Conservation (phyloP, 2,888 invertebrate species). For the Eumerus sabulonum region DNA sequence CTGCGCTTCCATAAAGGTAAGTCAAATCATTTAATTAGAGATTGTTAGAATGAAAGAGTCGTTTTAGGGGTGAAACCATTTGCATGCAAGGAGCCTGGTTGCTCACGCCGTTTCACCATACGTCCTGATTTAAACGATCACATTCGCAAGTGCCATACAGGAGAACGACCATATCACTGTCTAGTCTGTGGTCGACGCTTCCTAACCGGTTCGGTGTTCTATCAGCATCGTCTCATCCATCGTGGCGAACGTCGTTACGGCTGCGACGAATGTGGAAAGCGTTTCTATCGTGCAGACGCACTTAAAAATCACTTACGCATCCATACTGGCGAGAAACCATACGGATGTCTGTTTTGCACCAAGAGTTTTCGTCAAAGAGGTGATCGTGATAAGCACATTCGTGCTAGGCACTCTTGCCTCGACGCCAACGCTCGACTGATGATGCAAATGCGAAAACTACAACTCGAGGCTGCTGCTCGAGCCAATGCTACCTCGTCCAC, state of each 20-base stretch:
- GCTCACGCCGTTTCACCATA: slow-evolving; percentile 82
- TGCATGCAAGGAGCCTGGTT: slow-evolving; percentile 82
- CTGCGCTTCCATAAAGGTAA: slow-evolving; percentile 83
- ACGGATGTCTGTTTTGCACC: slow-evolving; percentile 80
- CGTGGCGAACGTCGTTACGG: slow-evolving; percentile 83
- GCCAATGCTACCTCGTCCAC: slow-evolving; percentile 24
- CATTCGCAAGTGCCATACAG: slow-evolving; percentile 83
- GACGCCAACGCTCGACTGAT: slow-evolving; percentile 77
- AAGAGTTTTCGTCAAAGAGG: slow-evolving; percentile 81
- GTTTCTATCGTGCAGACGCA: slow-evolving; percentile 84
- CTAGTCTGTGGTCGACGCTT: slow-evolving; percentile 83
- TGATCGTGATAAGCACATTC: slow-evolving; percentile 81
- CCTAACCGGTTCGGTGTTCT: slow-evolving; percentile 83
- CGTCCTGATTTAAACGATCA: slow-evolving; percentile 83
- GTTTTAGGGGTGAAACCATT: slow-evolving; percentile 82
- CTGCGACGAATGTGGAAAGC: slow-evolving; percentile 83
- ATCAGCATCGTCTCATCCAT: slow-evolving; percentile 83
- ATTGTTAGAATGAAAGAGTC: no score
- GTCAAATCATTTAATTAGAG: slow-evolving; percentile 1
- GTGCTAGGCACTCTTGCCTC: slow-evolving; percentile 80
- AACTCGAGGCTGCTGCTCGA: slow-evolving; percentile 75
- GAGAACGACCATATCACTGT: slow-evolving; percentile 83
- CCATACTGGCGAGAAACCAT: slow-evolving; percentile 82
- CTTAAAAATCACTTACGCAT: slow-evolving; percentile 82
- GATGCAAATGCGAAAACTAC: slow-evolving; percentile 78